Evolutionary conservation across 2,113 vertebrate species (phyloP).

Genomic region (Chloroceryle aenea): DNA sequence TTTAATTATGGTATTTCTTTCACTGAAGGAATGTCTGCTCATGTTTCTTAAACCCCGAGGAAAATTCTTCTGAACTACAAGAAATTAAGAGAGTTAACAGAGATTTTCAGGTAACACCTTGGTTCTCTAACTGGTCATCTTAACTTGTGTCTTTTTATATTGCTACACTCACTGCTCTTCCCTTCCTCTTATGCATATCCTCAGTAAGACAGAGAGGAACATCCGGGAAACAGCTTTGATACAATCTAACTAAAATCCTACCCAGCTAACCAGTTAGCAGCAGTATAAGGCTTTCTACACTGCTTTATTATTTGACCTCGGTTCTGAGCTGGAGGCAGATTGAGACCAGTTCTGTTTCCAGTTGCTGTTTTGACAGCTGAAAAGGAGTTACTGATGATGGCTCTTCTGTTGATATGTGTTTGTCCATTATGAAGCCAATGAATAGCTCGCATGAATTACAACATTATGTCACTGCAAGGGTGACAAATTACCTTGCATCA

Average conservation of each 20-base stretch:
- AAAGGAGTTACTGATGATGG: not conserved
- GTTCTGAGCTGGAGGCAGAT: not conserved
- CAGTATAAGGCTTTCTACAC: not conserved
- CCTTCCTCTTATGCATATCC: not conserved
- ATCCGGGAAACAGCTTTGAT: not conserved
- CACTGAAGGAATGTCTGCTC: slow-evolving; percentile 80
- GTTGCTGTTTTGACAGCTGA: not conserved
- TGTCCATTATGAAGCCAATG: not conserved
- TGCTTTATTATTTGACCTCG: not conserved
- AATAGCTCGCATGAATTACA: not conserved
- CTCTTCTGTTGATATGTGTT: not conserved
- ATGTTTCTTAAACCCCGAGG: slow-evolving; percentile 79
- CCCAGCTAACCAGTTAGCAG: not conserved
- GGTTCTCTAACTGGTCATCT: not conserved
- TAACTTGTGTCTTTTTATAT: not conserved
- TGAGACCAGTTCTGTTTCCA: not conserved
- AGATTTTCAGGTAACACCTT: slow-evolving; percentile 83
- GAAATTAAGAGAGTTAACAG: slow-evolving; percentile 86
- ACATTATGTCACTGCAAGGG: not conserved
- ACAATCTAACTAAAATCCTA: not conserved
- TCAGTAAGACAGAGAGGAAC: not conserved
- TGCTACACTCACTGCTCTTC: not conserved
- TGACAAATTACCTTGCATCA: not conserved
- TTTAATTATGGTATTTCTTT: slow-evolving; percentile 33
- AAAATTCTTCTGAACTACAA: slow-evolving; percentile 79